Percentiles rank a stretch among this genome's conserved stretches.
Conservation (phyloP, 1,140 invertebrate species). For the Lamellibrachia luymesi region DNA sequence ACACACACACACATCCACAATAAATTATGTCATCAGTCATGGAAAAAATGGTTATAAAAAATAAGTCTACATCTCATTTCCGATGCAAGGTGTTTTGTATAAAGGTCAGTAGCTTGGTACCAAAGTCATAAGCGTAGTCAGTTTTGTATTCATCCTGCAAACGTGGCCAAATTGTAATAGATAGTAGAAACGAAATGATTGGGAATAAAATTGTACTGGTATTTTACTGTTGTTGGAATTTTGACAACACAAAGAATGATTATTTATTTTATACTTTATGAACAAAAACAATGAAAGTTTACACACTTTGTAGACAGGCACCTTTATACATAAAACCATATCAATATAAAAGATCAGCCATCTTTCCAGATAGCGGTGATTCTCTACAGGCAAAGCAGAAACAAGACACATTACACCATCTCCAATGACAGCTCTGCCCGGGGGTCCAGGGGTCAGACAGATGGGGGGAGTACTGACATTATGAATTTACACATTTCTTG, state of each 20-base stretch:
- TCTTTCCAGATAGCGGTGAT: background rate
- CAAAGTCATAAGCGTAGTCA: background rate
- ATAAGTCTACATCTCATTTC: too few species aligned
- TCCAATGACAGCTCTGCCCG: background rate
- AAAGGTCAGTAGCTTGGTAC: background rate
- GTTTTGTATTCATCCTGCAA: background rate
- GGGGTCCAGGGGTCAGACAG: background rate
- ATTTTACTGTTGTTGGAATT: background rate
- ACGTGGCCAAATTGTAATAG: background rate
- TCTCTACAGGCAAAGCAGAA: background rate
- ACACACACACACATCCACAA: too few species aligned
- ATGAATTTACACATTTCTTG: background rate
- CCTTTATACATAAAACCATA: background rate
- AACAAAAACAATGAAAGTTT: background rate
- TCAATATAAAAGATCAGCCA: background rate
- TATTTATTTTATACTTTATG: too few species aligned
- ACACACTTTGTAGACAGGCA: background rate
- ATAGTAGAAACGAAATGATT: too few species aligned
- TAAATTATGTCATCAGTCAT: background rate
- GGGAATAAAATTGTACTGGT: background rate
- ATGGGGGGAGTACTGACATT: background rate
- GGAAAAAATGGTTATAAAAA: too few species aligned
- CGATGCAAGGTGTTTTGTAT: constrained; percentile 2
- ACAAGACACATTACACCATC: background rate
- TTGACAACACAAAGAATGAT: background rate